Evolutionary conservation across 2,888 invertebrate genomes (phyloP).

Genomic region (Leptopilina drosophilae): DNA sequence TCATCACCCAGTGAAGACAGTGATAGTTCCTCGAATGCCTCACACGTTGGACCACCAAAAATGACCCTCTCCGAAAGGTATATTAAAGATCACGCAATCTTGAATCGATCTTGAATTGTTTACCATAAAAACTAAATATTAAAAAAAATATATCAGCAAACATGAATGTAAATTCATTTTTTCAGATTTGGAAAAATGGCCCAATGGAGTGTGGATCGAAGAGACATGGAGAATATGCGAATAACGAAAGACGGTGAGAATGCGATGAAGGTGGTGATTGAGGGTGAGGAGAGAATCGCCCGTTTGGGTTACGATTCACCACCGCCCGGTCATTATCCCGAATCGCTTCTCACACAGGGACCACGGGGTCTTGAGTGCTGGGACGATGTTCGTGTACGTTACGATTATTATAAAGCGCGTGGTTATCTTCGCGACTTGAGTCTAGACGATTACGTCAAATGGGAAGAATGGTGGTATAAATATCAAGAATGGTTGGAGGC

Average conservation of each 20-base stretch:
- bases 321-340: constrained; percentile 87
- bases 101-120: too few species aligned
- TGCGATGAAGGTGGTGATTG: constrained; percentile 86
- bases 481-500: constrained; percentile 94
- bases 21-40: constrained; percentile 79
- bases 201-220: constrained; percentile 91
- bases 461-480: constrained; percentile 97
- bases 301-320: constrained; percentile 80
- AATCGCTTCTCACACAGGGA: constrained; percentile 85
- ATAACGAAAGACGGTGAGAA: constrained; percentile 88
- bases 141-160: too few species aligned
- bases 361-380: constrained; percentile 87
- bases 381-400: constrained; percentile 93
- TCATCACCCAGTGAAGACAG: constrained; percentile 82
- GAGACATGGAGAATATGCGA: constrained; percentile 92
- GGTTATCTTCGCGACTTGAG: constrained; percentile 89
- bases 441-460: constrained; percentile 91
- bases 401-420: constrained; percentile 92
- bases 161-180: too few species aligned
- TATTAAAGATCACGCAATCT: constrained; percentile 22
- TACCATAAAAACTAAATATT: too few species aligned
- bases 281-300: constrained; percentile 79
- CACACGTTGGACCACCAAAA: constrained; percentile 80
- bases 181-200: constrained; percentile 92
- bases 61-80: constrained; percentile 88